These are phyloP conservation scores for Idris sp. DNA, from an alignment of 1,140 invertebrate genomes.

Conservation along the genomic window DNA sequence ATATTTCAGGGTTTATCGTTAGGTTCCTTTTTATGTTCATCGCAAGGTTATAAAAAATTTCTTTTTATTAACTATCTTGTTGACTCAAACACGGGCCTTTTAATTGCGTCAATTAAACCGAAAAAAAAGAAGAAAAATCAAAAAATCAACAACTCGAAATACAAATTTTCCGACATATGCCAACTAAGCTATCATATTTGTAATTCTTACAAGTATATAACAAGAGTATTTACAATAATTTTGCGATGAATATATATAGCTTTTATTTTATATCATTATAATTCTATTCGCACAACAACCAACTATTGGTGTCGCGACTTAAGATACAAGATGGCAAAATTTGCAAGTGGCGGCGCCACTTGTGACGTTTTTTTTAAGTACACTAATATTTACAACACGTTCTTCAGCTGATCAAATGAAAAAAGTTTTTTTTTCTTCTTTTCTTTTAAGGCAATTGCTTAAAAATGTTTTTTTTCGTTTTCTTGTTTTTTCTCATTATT, in stretches of 20 bases:
- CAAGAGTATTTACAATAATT: conserved; percentile 72
- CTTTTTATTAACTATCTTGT: conserved; percentile 20
- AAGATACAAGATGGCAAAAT: conserved; percentile 30
- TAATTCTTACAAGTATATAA: conserved; percentile 69
- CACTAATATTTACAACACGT: conserved; percentile 64
- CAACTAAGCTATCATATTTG: conserved; percentile 55
- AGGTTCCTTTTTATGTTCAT: conserved; percentile 21
- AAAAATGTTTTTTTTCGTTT: too few relatives aligned
- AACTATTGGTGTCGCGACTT: conserved; percentile 21
- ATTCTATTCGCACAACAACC: too few relatives aligned
- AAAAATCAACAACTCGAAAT: conserved; percentile 30
- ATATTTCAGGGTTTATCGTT: conserved; percentile 57
- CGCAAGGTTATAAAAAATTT: conserved; percentile 57
- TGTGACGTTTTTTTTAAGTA: conserved; percentile 33
- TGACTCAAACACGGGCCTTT: conserved; percentile 5
- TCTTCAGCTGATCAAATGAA: conserved; percentile 38
- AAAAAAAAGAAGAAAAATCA: conserved; percentile 13
- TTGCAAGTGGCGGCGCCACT: neutral
- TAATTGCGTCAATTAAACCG: too few relatives aligned
- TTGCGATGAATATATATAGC: conserved; percentile 53
- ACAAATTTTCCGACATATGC: conserved; percentile 59
- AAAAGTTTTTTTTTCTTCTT: too few relatives aligned
- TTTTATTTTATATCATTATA: too few relatives aligned
- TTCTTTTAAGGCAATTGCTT: too few relatives aligned
- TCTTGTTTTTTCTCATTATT: conserved; percentile 4